Base-by-base conservation (phyloP, 1,140 invertebrate genomes). In the Drosophila albomicans region DNA sequence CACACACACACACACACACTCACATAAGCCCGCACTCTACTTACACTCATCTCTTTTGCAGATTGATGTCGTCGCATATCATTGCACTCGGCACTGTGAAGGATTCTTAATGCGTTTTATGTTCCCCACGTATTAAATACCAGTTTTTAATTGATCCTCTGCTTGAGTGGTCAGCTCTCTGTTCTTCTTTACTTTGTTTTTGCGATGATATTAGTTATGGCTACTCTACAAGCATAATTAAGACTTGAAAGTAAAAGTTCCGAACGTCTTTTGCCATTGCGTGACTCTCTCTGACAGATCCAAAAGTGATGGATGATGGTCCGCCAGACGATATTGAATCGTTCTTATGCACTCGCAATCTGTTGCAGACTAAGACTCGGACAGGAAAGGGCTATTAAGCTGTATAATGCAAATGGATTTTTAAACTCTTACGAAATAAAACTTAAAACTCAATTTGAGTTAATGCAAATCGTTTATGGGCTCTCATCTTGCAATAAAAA, bases 101-200 rank as follows among this genome's bases (percentile, higher is more conserved):
- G 72, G 72, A 75, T 75, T 75, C 66, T 75, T 63, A 75, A 75
- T 75, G 65, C 71, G 65, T 69, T 69, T 74, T 28, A 51, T 75
- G 59, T 63, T 63, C 58, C 56, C 67, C 20, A 32, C 8, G 57
- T 75, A 75, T 63, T 63, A 70, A 75, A 75, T 75, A 75, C 72
- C 72, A 57, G 72, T 64, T 75, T 69, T 75, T 75, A 75, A 75
- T 75, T 69, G 65, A 75, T 70, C 51, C 13, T 16, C 28, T 68
- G 49, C 49, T 41, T 74, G 51, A 54, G 35, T 56, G 63, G 32
- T 16, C 45, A 8, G 25, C 15, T 67, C 43, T 57, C 5, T 3
- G 3, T 54, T 54, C 51, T 28, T 45, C 25, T 28, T 30, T 41
- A 11, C 6, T 38, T 10, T 28, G 49, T 46, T 45, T 54, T 30